Percentiles rank a stretch among this genome's conserved stretches.
Evolutionary conservation across 2,888 invertebrate species (phyloP).

Genomic region (Chloromyia formosa): DNA sequence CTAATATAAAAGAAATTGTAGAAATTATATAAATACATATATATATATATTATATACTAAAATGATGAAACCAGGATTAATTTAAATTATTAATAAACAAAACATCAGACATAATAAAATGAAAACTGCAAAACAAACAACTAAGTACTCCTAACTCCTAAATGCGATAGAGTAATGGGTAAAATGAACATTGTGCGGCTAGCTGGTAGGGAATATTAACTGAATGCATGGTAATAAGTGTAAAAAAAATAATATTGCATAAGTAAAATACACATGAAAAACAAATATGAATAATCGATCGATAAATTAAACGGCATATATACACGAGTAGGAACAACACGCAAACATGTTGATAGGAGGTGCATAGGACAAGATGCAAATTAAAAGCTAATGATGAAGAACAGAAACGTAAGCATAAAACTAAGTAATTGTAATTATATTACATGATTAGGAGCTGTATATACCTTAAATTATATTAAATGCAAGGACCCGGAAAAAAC

Average conservation of each 20-base stretch:
- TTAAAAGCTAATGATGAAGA: not conserved
- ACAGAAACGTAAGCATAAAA: not conserved
- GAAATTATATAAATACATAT: constrained; percentile 25
- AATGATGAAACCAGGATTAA: constrained; percentile 15
- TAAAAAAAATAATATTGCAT: too few species aligned
- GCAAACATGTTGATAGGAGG: not conserved
- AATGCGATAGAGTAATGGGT: not conserved
- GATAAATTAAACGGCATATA: not conserved
- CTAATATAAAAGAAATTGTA: constrained; percentile 37
- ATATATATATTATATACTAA: constrained; percentile 43
- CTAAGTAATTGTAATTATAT: constrained; percentile 41
- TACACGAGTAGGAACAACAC: not conserved
- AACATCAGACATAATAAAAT: constrained; percentile 11
- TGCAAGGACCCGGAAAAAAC: constrained; percentile 38
- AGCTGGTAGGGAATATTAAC: too few species aligned
- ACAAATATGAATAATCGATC: not conserved
- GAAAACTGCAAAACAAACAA: constrained; percentile 14
- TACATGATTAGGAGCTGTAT: constrained; percentile 39
- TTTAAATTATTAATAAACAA: constrained; percentile 35
- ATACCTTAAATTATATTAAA: constrained; percentile 36
- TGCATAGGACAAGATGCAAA: not conserved
- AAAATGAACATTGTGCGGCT: too few species aligned
- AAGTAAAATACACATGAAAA: not conserved
- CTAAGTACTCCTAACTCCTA: not conserved
- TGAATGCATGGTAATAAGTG: too few species aligned